A percentile compares a stretch with the other conserved stretches of the same genome.
Conservation (phyloP, 2,113 vertebrate species). For the Phrynosoma blainvillii region DNA sequence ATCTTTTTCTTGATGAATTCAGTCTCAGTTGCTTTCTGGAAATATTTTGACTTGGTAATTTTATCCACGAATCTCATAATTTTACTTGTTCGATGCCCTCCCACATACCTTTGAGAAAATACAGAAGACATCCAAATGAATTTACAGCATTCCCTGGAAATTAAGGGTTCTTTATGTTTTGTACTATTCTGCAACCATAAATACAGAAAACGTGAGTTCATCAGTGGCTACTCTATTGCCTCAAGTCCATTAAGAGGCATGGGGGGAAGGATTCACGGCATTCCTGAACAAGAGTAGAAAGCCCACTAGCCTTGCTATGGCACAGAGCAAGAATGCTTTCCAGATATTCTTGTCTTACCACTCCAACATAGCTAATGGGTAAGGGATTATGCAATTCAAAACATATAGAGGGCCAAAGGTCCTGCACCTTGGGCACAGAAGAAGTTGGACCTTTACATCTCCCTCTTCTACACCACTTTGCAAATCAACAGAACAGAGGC, state of each 20-base stretch:
- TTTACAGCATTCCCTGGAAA: not conserved
- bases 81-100: conserved; percentile 94
- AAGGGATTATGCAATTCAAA: not conserved
- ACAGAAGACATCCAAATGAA: conserved; percentile 6
- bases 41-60: conserved; percentile 99
- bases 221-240: too few relatives aligned
- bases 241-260: too few relatives aligned
- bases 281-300: not conserved
- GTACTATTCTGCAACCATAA: not conserved
- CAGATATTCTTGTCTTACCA: not conserved
- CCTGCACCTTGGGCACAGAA: too few relatives aligned
- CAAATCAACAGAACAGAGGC: not conserved
- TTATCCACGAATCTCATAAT: conserved; percentile 99
- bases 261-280: too few relatives aligned
- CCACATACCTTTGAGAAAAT: conserved; percentile 81
- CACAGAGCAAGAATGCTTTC: not conserved
- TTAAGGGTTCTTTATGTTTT: not conserved
- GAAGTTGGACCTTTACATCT: not conserved
- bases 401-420: not conserved
- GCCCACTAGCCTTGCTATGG: not conserved
- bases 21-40: conserved; percentile 98
- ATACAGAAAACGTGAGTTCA: not conserved
- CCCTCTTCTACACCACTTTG: not conserved
- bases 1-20: conserved; percentile 99
- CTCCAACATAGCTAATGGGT: not conserved